Evolutionary conservation across 2,113 vertebrate genomes (phyloP), one percentile per base, ranked within the genome.

Genomic region (Datnioides undecimradiatus): DNA sequence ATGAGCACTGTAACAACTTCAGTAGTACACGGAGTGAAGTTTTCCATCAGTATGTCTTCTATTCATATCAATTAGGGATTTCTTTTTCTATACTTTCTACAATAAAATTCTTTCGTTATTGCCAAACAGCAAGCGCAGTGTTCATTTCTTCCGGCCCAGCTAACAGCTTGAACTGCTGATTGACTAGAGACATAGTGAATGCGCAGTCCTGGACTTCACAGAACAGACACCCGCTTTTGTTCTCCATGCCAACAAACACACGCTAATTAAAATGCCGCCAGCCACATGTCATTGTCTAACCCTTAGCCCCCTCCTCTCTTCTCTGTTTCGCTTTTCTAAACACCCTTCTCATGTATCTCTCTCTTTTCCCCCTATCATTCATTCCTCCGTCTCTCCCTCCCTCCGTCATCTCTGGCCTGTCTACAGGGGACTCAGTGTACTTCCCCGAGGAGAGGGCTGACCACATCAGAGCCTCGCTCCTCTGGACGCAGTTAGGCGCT

Each of bases 381-480:
- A 54, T 69, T 68, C 65, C 41, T 81, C 48, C 2, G 1, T 52
- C 36, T 43, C 27, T 55, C 69, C 70, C 86, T 55, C 72, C 57
- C 58, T 74, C 41, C 2, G 9, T 84, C 82, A 82, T 83, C 67
- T 78, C 69, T 73, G 75, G 33, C 70, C 62, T 43, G 58, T 76
- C 79, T 74, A 40, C 67, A 66, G 75, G 73, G 73, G 51, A 84
- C 74, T 79, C 48, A 33, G 48, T 45, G 65, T 85, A 64, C 80
- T 79, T 82, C 78, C 79, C 87, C 13, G 31, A 69, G 81, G 75
- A 85, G 68, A 62, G 69, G 68, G 41, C 79, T 33, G 79, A 87
- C 86, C 91, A 89, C 87, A 93, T 91, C 85, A 86, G 71, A 91
- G 80, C 66, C 70, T 45, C 1, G 21, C 70, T 74, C 76, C 74